A percentile compares a stretch with the other conserved stretches of the same genome.
Conservation (phyloP, 2,113 vertebrate species). For the Microtus ochrogaster region DNA sequence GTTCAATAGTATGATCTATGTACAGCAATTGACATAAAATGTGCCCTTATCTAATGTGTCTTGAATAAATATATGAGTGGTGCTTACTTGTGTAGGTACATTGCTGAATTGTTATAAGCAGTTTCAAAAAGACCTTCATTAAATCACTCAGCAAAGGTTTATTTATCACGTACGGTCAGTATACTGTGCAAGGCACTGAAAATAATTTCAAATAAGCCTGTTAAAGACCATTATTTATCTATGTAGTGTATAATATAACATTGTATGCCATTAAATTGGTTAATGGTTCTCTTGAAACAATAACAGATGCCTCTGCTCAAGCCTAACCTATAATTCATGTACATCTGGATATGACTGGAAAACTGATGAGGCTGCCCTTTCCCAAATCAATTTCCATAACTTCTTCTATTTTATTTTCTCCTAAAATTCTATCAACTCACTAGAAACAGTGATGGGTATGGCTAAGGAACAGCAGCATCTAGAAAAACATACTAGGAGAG, state of each 20-base stretch:
- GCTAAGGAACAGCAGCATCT: background rate
- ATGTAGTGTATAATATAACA: background rate
- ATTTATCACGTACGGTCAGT: background rate
- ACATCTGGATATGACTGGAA: background rate
- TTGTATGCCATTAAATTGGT: background rate
- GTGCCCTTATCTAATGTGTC: background rate
- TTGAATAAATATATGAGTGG: background rate
- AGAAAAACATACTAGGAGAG: background rate
- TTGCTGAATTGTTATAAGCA: background rate
- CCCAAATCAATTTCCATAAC: background rate
- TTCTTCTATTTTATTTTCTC: background rate
- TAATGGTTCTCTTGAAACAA: constrained; percentile 56
- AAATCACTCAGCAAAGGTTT: constrained; percentile 30
- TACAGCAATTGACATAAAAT: background rate
- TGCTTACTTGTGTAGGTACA: background rate
- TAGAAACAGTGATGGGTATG: background rate
- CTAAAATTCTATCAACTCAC: background rate
- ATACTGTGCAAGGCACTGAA: background rate
- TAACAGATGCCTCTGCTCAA: background rate
- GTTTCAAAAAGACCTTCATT: background rate
- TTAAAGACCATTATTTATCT: background rate
- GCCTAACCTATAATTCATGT: constrained; percentile 19
- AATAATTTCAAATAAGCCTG: background rate
- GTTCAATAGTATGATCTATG: background rate
- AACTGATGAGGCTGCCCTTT: background rate